Conservation (phyloP, 2,888 invertebrate species). For the Drosophila meridionalis region DNA sequence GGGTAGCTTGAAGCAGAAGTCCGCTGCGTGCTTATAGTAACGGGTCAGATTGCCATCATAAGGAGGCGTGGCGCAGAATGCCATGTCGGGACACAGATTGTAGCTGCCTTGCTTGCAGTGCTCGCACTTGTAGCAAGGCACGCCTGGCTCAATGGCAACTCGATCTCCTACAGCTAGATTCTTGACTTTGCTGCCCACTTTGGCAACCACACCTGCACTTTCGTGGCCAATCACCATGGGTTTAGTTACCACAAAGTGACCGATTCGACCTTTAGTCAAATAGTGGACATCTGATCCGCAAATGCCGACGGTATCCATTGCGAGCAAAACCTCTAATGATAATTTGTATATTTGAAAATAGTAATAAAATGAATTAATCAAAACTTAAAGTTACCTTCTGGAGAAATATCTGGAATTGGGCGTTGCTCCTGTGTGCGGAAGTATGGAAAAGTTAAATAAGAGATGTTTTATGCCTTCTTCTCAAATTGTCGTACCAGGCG, state of each 20-base stretch:
- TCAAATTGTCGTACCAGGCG: constrained; percentile 87
- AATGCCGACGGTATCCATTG: constrained; percentile 92
- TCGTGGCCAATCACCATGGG: too few species aligned
- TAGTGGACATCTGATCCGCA: too few species aligned
- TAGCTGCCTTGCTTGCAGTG: constrained; percentile 95
- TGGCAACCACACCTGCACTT: too few species aligned
- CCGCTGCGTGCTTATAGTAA: constrained; percentile 95
- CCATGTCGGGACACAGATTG: constrained; percentile 94
- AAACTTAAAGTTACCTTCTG: constrained; percentile 86
- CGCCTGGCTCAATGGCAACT: constrained; percentile 97
- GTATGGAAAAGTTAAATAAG: constrained; percentile 70
- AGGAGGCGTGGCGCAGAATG: constrained; percentile 98
- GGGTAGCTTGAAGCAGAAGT: constrained; percentile 95
- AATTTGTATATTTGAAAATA: not conserved
- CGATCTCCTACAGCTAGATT: constrained; percentile 92
- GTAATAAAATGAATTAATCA: not conserved
- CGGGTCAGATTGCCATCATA: constrained; percentile 94
- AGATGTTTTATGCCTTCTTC: constrained; percentile 66
- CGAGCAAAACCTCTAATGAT: constrained; percentile 87
- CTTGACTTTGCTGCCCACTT: constrained; percentile 87
- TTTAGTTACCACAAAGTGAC: too few species aligned
- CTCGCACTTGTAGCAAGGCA: constrained; percentile 93
- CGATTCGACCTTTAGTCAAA: too few species aligned
- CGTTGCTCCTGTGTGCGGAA: constrained; percentile 90
- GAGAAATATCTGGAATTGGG: constrained; percentile 91